Percentiles rank a stretch among this genome's conserved stretches.
phyloP scores from a whole-genome alignment of 2,797 vertebrate genomes.

The Apogon hyalosoma region DNA sequence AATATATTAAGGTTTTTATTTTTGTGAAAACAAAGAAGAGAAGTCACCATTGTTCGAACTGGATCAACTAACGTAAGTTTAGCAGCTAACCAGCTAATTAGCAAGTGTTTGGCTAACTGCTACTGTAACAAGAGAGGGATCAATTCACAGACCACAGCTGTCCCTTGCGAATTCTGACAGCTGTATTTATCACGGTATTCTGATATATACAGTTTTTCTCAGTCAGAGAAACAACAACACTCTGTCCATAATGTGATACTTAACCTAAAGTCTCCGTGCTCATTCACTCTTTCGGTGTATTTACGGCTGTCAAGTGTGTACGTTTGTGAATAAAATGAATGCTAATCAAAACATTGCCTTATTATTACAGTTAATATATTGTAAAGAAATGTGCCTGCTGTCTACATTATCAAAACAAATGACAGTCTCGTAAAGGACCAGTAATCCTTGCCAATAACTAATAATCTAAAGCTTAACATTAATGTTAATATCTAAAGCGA shows the following conservation, averaged over 20 bases:
- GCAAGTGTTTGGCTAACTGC: slow-evolving; percentile 8
- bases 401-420: no score
- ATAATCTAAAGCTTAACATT: no score
- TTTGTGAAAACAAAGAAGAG: slow-evolving; percentile 30
- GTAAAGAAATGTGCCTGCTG: background rate
- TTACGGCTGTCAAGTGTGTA: background rate
- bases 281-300: background rate
- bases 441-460: no score
- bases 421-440: no score
- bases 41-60: slow-evolving; percentile 77
- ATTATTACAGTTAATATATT: no score
- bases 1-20: slow-evolving; percentile 30
- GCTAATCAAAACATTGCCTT: background rate
- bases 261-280: no score
- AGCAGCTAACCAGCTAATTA: slow-evolving; percentile 61
- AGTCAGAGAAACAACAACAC: background rate
- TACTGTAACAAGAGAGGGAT: background rate
- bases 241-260: background rate
- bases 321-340: background rate
- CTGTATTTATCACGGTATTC: background rate
- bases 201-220: background rate
- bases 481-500: no score
- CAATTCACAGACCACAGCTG: background rate
- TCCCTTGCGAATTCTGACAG: background rate
- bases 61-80: slow-evolving; percentile 82